Base-by-base conservation (phyloP, 2,888 invertebrate species). In the Sthenelais limicola region DNA sequence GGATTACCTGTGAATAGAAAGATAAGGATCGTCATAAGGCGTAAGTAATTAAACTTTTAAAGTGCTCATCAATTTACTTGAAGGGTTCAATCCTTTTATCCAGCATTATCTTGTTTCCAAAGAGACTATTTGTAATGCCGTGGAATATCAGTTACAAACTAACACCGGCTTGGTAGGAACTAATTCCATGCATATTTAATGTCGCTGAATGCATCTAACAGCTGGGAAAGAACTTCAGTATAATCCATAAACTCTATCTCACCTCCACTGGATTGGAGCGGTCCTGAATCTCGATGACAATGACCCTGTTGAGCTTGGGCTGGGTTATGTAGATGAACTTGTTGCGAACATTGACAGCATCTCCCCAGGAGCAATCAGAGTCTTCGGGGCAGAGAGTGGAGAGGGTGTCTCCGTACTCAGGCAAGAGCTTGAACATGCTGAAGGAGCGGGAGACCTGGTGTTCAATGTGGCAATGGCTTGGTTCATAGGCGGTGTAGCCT, bases 401-500 rank as follows among this genome's bases (percentile, higher is more conserved):
- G 89, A 91, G 80, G 0, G 73, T 75, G 72, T 82, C 82, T 24
- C 83, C 77, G 75, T 82, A 83, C 73, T 69, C 71, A 1, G 77
- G 77, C 33, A 72, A 43, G 24, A 68, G 35, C 52, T 71, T 71
- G 66, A 68, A 75, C 68, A 56, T 91, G n/a, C 92, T 92, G 83
- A 93, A 93, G 30, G 92, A 92, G 81, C 91, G 91, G 83, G 91
- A 91, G 77, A 93, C 92, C 84, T 92, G 91, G 86, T 93, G 92
- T 81, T 91, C 91, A 15, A 92, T 89, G 62, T 92, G 90, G 84
- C 93, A 93, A 67, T 91, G 90, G 33, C 91, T 90, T 0, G 93
- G 92, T 79, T 93, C 92, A 87, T 93, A 93, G 52, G 93, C 91
- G 1, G 92, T 91, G 80, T 93, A 91, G 32, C 93, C 93, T 89